Percentiles rank a stretch among this genome's conserved stretches.
These are phyloP conservation scores for Lasioglossum morio DNA, from an alignment of 2,888 invertebrate genomes.

Conservation along the genomic window DNA sequence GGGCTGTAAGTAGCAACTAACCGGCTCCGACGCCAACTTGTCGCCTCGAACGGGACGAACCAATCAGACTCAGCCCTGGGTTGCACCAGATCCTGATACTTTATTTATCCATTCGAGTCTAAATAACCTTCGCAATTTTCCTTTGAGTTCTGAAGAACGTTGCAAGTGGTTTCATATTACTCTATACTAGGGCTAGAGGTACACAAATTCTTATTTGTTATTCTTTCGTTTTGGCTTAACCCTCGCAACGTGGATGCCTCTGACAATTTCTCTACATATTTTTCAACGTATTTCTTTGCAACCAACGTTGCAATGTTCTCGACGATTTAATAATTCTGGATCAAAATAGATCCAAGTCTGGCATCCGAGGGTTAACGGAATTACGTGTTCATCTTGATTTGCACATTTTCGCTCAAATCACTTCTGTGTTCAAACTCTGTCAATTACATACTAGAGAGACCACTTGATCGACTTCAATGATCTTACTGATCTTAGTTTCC, in stretches of 20 bases:
- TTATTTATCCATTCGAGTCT: not conserved
- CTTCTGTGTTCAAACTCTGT: not conserved
- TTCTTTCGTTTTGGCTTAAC: not conserved
- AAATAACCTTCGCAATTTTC: not conserved
- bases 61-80: not conserved
- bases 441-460: not conserved
- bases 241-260: not conserved
- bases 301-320: not conserved
- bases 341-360: not conserved
- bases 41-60: not conserved
- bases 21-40: not conserved
- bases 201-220: not conserved
- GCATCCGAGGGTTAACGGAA: not conserved
- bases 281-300: not conserved
- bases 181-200: not conserved
- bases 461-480: not conserved
- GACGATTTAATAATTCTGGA: not conserved
- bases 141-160: not conserved
- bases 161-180: not conserved
- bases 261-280: not conserved
- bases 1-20: not conserved
- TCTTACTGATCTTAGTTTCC: not conserved
- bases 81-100: not conserved
- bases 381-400: not conserved
- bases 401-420: not conserved